Evolutionary conservation across 2,888 invertebrate species (phyloP).

Genomic region (Heterodera filipjevi): DNA sequence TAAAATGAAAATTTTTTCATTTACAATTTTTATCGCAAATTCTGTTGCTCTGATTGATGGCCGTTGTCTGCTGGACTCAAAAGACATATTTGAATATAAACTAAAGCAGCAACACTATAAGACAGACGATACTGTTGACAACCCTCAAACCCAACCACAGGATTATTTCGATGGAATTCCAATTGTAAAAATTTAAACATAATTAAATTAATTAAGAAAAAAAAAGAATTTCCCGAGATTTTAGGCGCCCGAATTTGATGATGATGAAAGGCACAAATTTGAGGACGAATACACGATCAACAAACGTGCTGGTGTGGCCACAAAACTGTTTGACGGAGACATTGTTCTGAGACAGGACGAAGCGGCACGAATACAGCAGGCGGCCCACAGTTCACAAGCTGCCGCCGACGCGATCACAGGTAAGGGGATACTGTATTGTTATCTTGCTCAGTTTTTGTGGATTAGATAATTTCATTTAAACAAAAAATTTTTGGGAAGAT

Average conservation of each 20-base stretch:
- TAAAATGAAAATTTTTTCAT: background rate
- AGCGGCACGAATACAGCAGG: background rate
- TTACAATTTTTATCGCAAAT: background rate
- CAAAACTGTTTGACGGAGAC: conserved; percentile 25
- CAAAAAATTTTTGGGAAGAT: too few species aligned
- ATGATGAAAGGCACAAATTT: background rate
- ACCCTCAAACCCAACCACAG: background rate
- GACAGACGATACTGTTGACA: background rate
- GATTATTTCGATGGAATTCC: background rate
- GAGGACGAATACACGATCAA: conserved; percentile 29
- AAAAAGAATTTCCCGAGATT: background rate
- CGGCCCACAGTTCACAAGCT: background rate
- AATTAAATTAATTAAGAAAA: background rate
- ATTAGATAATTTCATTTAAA: too few species aligned
- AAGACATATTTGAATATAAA: background rate
- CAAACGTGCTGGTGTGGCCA: conserved; percentile 11
- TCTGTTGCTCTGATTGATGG: background rate
- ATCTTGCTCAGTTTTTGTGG: too few species aligned
- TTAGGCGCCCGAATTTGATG: conserved; percentile 5
- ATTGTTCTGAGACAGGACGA: conserved; percentile 20
- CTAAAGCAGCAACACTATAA: background rate
- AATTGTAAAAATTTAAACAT: background rate
- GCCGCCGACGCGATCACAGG: background rate
- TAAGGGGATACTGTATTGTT: background rate
- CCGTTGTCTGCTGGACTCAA: background rate